A percentile compares a stretch with the other conserved stretches of the same genome.
Conservation (phyloP, 2,888 invertebrate genomes). For the Sussaba pulchella region DNA sequence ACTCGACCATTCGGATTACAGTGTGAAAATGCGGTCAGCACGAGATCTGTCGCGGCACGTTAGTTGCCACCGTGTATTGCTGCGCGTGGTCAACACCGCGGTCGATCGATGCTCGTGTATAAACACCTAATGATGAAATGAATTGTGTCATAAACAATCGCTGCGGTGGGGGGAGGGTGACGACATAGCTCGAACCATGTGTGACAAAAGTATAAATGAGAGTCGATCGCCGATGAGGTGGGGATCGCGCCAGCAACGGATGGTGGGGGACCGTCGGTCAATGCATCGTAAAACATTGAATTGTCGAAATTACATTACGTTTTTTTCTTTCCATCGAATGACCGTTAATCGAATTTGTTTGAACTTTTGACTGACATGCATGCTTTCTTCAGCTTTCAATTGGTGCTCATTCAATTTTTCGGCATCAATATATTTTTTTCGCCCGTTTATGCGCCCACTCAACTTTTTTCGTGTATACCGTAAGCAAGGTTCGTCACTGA, state of each 20-base stretch:
- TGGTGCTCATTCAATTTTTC: conserved; percentile 13
- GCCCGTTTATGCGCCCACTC: not conserved
- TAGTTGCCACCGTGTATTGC: conserved; percentile 70
- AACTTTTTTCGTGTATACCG: not conserved
- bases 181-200: conserved; percentile 26
- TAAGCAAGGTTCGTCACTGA: not conserved
- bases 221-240: conserved; percentile 77
- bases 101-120: conserved; percentile 80
- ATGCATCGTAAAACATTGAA: conserved; percentile 73
- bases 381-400: conserved; percentile 61
- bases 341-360: not conserved
- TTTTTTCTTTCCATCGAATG: not conserved
- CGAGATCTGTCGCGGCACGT: conserved; percentile 49
- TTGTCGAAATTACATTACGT: conserved; percentile 53
- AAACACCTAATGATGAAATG: conserved; percentile 83
- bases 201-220: conserved; percentile 82
- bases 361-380: conserved; percentile 70
- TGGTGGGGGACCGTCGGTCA: conserved; percentile 68
- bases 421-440: not conserved
- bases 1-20: conserved; percentile 60
- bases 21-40: conserved; percentile 57
- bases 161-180: conserved; percentile 53
- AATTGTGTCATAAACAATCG: conserved; percentile 82
- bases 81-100: conserved; percentile 73
- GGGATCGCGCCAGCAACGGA: conserved; percentile 48